These are phyloP conservation scores for Ceratosolen solmsi DNA, from an alignment of 1,140 invertebrate species.

Conservation along the genomic window DNA sequence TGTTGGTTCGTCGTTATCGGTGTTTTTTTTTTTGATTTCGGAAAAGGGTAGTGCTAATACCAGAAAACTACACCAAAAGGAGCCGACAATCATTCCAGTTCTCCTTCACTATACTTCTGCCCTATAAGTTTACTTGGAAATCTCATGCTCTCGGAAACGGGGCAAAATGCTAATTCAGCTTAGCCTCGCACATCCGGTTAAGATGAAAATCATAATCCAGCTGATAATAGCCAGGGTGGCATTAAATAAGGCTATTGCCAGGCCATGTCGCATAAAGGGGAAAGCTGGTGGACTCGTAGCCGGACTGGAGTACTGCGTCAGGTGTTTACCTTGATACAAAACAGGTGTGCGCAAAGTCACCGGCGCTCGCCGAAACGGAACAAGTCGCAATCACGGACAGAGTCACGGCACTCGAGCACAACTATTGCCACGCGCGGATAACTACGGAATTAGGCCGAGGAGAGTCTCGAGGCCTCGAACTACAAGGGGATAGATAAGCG, in stretches of 20 bases:
- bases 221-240: neutral
- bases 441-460: slow-evolving; percentile 31
- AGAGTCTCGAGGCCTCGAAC: neutral
- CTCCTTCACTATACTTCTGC: no score
- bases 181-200: neutral
- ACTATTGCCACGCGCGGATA: slow-evolving; percentile 1
- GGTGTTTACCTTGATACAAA: slow-evolving; percentile 20
- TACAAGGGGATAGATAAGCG: slow-evolving; percentile 25
- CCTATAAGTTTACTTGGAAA: no score
- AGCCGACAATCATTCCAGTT: no score
- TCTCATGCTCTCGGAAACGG: no score
- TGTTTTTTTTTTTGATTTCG: no score
- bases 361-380: neutral
- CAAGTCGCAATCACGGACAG: slow-evolving; percentile 40
- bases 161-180: neutral
- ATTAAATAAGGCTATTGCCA: no score
- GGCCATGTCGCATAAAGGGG: no score
- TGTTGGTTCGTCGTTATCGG: no score
- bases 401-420: neutral
- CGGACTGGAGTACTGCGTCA: neutral
- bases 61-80: no score
- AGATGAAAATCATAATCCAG: slow-evolving; percentile 16
- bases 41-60: no score
- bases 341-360: slow-evolving; percentile 7
- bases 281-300: no score